Evolutionary conservation across 2,888 invertebrate genomes (phyloP).

Genomic region (Lasioglossum vierecki): DNA sequence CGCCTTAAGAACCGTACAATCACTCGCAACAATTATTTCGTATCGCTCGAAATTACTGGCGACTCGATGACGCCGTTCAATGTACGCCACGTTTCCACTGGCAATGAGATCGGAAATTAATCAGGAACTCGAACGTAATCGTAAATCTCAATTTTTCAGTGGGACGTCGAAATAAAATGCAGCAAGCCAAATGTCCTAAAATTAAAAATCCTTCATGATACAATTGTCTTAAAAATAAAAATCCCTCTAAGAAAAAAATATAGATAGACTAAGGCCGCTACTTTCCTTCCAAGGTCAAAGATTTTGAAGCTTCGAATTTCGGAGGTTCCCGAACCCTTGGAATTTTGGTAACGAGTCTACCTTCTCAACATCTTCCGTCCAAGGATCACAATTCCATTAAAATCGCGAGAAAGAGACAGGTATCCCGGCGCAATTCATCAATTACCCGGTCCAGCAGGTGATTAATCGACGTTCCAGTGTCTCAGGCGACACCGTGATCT

Average conservation of each 20-base stretch:
- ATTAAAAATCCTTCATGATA: too few species aligned
- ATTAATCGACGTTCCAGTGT: slow-evolving; percentile 63
- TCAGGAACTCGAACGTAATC: background rate
- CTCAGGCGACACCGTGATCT: slow-evolving; percentile 13
- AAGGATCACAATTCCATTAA: slow-evolving; percentile 50
- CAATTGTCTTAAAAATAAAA: too few species aligned
- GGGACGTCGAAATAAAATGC: background rate
- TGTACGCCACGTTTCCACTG: background rate
- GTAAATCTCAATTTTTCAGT: background rate
- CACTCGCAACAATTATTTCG: slow-evolving; percentile 59
- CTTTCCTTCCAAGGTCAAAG: too few species aligned
- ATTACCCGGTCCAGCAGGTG: slow-evolving; percentile 59
- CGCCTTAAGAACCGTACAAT: slow-evolving; percentile 53
- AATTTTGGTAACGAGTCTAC: too few species aligned
- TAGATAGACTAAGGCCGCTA: too few species aligned
- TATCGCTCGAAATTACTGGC: slow-evolving; percentile 41
- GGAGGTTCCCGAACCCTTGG: too few species aligned
- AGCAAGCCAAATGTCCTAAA: too few species aligned
- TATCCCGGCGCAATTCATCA: slow-evolving; percentile 63
- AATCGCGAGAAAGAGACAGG: background rate
- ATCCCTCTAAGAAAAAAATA: too few species aligned
- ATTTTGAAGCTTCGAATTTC: too few species aligned
- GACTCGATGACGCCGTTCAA: slow-evolving; percentile 5
- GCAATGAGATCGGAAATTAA: slow-evolving; percentile 6
- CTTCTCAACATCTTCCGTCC: background rate